Base-by-base conservation (phyloP, 2,113 vertebrate genomes). In the Rhinichthys klamathensis region DNA sequence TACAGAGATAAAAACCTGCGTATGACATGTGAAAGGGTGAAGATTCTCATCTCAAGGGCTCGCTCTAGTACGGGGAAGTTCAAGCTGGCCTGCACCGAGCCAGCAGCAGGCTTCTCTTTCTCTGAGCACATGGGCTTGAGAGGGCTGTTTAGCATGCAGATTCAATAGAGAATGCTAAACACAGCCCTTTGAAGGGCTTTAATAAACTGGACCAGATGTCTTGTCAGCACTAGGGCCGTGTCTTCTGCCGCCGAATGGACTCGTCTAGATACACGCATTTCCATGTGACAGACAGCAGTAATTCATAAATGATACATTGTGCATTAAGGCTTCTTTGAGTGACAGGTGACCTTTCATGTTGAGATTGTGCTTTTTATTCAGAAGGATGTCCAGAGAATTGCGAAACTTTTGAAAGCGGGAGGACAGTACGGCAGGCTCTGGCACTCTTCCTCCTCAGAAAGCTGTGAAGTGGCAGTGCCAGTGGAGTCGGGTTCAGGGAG, bases 121-220 rank as follows among this genome's bases (percentile, higher is more conserved):
- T 83, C 27, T 27, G 23, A 67, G 58, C 58, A 46, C 58, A 63
- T 84, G 60, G 56, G 38, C 41, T 77, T 77, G 60, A 80, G 56
- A 46, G 77, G 82, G 38, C 67, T 72, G 80, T 70, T 82, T 82
- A 82, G 80, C 67, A 82, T 82, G 67, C 80, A 72, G 80, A 82
- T 82, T 82, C 72, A 82, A 75, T 63, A 69, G 78, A 78, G 82
- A 85, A 76, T 38, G 78, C 60, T 78, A 85, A 87, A 89, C 67
- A 82, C 44, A 10, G 82, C 85, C 82, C 79, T 87, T 87, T 89
- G 85, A 89, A 87, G 80, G 79, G 56, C 79, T 82, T 80, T 75
- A 87, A 79, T 89, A 87, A 89, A 84, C 88, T 63, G 72, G 75
- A 89, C 67, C 88, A 87, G 88, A 89, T 85, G 85, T 85, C 72